Conservation (phyloP, 2,888 invertebrate genomes). For the Hirudinaria manillensis region DNA sequence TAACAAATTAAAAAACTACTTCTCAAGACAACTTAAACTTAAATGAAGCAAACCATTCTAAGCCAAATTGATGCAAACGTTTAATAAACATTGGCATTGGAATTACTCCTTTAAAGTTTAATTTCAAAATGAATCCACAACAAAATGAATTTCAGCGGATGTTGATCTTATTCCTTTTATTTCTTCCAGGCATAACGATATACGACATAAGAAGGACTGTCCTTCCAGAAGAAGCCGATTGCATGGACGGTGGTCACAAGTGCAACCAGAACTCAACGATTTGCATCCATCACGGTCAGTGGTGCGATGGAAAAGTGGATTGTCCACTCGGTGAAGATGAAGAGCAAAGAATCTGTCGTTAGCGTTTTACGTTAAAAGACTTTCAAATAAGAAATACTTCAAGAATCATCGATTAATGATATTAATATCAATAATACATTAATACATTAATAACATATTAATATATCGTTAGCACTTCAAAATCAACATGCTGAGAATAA, state of each 20-base stretch:
- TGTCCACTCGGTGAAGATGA: slow-evolving; percentile 10
- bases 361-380: neutral
- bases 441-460: too few species aligned
- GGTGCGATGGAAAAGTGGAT: slow-evolving; percentile 1
- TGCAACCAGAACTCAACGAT: slow-evolving; percentile 13
- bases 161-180: neutral
- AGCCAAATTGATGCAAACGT: too few species aligned
- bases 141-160: neutral
- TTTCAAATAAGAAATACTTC: neutral
- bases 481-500: too few species aligned
- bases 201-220: neutral
- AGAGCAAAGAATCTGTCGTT: slow-evolving; percentile 1
- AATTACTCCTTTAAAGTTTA: neutral
- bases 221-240: neutral
- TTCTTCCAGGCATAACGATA: slow-evolving; percentile 10
- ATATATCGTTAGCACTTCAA: too few species aligned
- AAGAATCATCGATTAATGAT: too few species aligned
- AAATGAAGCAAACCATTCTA: too few species aligned
- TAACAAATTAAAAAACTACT: too few species aligned
- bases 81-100: neutral
- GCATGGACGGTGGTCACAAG: neutral
- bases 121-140: too few species aligned
- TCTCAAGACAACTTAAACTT: too few species aligned
- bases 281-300: neutral
- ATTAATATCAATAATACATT: too few species aligned